Conservation (phyloP, 1,140 invertebrate genomes). For the Apis cerana region DNA sequence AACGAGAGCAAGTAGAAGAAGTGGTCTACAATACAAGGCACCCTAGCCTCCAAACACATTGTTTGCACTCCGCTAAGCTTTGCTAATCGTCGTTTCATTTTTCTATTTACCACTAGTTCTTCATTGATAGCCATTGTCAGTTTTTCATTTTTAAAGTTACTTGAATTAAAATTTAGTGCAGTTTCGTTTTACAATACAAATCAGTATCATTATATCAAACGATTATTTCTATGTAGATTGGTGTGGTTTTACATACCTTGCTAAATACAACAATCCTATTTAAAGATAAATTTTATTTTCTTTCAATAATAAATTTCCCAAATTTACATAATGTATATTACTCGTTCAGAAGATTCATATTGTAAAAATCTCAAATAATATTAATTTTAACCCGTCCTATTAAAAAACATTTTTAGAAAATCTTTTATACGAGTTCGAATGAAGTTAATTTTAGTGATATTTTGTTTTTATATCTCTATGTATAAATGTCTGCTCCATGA, state of each 20-base stretch:
- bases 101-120: conserved; percentile 68
- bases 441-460: conserved; percentile 72
- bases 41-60: conserved; percentile 94
- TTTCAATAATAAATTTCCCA: conserved; percentile 39
- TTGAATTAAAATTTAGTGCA: conserved; percentile 43
- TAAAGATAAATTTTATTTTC: conserved; percentile 41
- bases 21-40: conserved; percentile 78
- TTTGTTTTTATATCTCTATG: conserved; percentile 79
- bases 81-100: conserved; percentile 70
- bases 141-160: conserved; percentile 56
- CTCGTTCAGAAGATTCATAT: conserved; percentile 41
- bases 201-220: conserved; percentile 57
- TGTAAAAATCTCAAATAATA: conserved; percentile 54
- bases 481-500: conserved; percentile 78
- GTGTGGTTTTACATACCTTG: conserved; percentile 68
- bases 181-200: conserved; percentile 48
- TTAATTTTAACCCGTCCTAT: conserved; percentile 74
- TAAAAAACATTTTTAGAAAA: conserved; percentile 68
- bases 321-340: conserved; percentile 44
- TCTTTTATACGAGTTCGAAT: conserved; percentile 76
- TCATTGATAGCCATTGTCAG: conserved; percentile 65
- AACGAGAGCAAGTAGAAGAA: conserved; percentile 54
- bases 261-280: conserved; percentile 49
- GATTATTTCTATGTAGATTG: conserved; percentile 55
- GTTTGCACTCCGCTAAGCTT: conserved; percentile 88